These are phyloP conservation scores for Uropsilus gracilis DNA, from an alignment of 2,113 vertebrate species.

Conservation along the genomic window DNA sequence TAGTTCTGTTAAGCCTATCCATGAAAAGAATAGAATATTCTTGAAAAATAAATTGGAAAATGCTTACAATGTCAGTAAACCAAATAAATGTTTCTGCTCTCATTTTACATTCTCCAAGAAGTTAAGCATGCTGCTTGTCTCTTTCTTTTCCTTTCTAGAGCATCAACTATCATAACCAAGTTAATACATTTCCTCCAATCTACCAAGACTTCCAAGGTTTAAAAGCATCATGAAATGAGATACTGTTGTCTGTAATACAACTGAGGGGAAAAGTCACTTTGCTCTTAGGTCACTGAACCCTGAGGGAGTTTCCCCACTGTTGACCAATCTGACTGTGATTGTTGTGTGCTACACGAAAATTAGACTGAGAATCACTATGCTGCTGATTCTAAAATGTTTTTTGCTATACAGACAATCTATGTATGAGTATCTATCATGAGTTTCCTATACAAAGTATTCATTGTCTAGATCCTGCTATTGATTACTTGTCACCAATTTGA, in stretches of 20 bases:
- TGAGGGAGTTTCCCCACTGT: neutral
- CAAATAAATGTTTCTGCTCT: neutral
- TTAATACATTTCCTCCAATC: neutral
- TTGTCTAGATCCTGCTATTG: neutral
- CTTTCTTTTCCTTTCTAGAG: neutral
- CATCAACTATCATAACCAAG: neutral
- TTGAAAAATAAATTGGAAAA: neutral
- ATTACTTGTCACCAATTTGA: neutral
- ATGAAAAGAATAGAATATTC: too few species aligned
- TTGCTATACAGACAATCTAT: neutral
- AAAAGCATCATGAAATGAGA: neutral
- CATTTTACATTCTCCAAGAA: neutral
- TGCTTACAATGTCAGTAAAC: neutral
- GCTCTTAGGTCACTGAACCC: neutral
- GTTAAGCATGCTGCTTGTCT: neutral
- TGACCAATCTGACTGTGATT: neutral
- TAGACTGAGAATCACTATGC: neutral
- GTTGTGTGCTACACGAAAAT: neutral
- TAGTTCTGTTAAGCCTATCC: too few species aligned
- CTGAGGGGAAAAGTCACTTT: constrained; percentile 45
- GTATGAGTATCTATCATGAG: neutral
- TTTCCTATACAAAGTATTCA: neutral
- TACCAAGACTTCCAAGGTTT: neutral
- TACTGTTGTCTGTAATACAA: neutral
- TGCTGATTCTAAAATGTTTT: neutral